Base-by-base conservation (phyloP, 2,888 invertebrate species). In the Eupithecia dodoneata region DNA sequence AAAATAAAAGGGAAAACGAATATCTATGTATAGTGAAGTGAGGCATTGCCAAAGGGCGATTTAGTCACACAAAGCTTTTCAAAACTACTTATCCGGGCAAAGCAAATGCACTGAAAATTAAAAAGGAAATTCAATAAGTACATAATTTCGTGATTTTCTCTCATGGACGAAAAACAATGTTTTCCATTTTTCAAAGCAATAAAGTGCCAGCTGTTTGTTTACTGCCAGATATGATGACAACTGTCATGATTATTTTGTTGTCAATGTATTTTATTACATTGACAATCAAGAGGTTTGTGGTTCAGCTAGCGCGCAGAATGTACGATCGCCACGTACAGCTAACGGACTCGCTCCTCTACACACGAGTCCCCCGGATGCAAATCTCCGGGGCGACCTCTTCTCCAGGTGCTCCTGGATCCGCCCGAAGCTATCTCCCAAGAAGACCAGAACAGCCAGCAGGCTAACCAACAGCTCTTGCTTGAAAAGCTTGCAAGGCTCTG, bases 1-100 rank as follows among this genome's bases (percentile, higher is more conserved):
- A 89, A 90, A 93, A 92, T 89, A 91, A 89, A 84, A 85, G 85
- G 83, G 86, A 84, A 87, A 86, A 82, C 84, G 85, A 89, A 89
- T 87, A 79, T 83, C 83, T 82, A 83, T 84, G 47, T 85, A 86
- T 82, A 30, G 83, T 85, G 80, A 85, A 86, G 80, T 83, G 85
- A 86, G 83, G 85, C 92, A 92, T 93, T 84, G 85, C 90, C 89
- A 81, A 80, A 79, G 70, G 74, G 81, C 80, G 83, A 79, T 82
- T 79, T 77, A 76, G 59, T 78, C 79, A 80, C 72, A 71, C 80
- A 76, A 79, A 77, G 79, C 71, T 63, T 71, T 77, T 77, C 81
- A 76, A 77, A 77, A 82, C 79, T 83, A 80, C 70, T 80, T 79
- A 47, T 15, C 18, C 76, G 80, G 80, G 77, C 76, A 78, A 81